phyloP scores from a whole-genome alignment of 2,888 invertebrate genomes.

The Piscicola geometra region DNA sequence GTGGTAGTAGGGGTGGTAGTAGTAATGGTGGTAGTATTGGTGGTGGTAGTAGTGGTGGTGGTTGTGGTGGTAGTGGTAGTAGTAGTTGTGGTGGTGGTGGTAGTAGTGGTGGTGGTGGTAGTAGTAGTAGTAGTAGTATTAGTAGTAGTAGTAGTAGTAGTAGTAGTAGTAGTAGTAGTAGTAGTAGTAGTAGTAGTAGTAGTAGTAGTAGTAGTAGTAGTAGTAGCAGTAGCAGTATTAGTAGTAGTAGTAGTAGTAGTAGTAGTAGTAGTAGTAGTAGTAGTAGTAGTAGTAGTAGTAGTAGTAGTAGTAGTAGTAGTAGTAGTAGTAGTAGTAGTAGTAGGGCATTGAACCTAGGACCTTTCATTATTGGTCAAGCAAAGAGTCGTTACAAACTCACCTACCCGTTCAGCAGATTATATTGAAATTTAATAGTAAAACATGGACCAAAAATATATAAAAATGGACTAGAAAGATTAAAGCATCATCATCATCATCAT shows the following conservation, averaged over 20 bases:
- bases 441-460: too few relatives aligned
- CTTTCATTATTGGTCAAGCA: too few relatives aligned
- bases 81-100: conserved; percentile 11
- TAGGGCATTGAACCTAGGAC: too few relatives aligned
- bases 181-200: conserved; percentile 19
- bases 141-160: conserved; percentile 21
- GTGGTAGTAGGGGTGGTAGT: not conserved
- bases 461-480: too few relatives aligned
- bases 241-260: conserved; percentile 21
- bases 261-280: conserved; percentile 1
- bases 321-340: conserved; percentile 21
- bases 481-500: too few relatives aligned
- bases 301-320: conserved; percentile 22
- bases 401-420: too few relatives aligned
- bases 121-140: conserved; percentile 15
- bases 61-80: conserved; percentile 15
- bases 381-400: too few relatives aligned
- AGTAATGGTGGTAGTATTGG: conserved; percentile 2
- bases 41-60: conserved; percentile 8
- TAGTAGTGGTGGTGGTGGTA: conserved; percentile 15
- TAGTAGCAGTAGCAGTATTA: conserved; percentile 10
- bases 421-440: too few relatives aligned
- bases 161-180: conserved; percentile 20
- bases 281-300: conserved; percentile 22
- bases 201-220: conserved; percentile 19